Conservation (phyloP, 2,888 invertebrate species). For the Pseudococcus viburni region DNA sequence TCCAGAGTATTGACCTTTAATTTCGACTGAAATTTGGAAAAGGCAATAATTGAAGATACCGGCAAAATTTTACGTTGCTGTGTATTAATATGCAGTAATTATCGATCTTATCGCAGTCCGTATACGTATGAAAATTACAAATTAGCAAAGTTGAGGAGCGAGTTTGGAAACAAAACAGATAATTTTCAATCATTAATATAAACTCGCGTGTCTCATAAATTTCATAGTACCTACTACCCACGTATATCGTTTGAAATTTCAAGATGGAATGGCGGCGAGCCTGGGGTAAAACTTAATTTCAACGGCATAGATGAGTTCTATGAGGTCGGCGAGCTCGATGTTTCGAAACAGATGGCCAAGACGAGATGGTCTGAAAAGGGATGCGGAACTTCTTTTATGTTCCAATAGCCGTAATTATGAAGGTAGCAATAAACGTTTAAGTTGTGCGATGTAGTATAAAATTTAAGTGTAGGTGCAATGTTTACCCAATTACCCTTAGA, state of each 20-base stretch:
- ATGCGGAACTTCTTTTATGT: slow-evolving; percentile 32
- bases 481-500: slow-evolving; percentile 47
- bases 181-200: slow-evolving; percentile 38
- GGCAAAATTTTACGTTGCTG: not conserved
- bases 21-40: not conserved
- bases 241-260: not conserved
- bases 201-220: slow-evolving; percentile 26
- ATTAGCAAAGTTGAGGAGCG: not conserved
- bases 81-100: not conserved
- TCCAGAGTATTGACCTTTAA: not conserved
- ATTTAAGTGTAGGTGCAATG: slow-evolving; percentile 57
- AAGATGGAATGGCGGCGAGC: not conserved
- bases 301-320: not conserved
- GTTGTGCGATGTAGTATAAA: slow-evolving; percentile 39
- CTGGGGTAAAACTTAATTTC: slow-evolving; percentile 23
- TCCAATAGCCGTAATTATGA: slow-evolving; percentile 53
- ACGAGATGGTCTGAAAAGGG: slow-evolving; percentile 29
- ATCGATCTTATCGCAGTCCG: not conserved
- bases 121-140: not conserved
- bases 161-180: slow-evolving; percentile 23
- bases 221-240: not conserved
- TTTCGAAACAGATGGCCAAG: slow-evolving; percentile 25
- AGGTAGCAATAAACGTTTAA: slow-evolving; percentile 47
- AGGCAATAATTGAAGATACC: not conserved
- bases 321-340: not conserved